Conservation (phyloP, 2,113 vertebrate genomes). For the Gnathonemus longibarbis region DNA sequence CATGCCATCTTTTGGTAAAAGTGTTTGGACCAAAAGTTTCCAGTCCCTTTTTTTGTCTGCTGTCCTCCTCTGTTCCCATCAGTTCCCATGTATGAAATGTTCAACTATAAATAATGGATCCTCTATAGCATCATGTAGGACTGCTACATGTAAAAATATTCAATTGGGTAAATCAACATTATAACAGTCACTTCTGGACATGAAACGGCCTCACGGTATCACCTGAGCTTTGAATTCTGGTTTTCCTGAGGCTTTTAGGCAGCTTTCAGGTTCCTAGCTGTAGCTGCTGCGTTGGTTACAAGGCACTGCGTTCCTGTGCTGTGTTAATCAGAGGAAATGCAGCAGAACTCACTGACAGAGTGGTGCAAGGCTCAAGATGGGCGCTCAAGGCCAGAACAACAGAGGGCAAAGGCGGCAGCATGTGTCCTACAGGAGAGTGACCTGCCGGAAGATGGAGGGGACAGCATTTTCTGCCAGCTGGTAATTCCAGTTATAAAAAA, state of each 20-base stretch:
- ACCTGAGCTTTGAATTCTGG: neutral
- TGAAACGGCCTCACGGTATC: neutral
- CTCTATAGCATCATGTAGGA: neutral
- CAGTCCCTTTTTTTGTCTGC: too few relatives aligned
- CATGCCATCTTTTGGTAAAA: too few relatives aligned
- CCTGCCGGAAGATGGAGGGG: slow-evolving; percentile 55
- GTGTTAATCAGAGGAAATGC: slow-evolving; percentile 66
- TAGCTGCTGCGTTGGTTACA: neutral
- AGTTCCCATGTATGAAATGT: too few relatives aligned
- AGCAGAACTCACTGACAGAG: slow-evolving; percentile 69
- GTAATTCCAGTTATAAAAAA: slow-evolving; percentile 49
- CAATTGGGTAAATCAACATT: neutral
- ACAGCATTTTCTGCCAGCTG: slow-evolving; percentile 60
- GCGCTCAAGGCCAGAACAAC: slow-evolving; percentile 43
- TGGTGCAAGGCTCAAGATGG: slow-evolving; percentile 70
- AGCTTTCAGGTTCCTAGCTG: neutral
- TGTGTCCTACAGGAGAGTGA: slow-evolving; percentile 52
- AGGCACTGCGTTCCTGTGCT: neutral
- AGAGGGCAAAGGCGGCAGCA: slow-evolving; percentile 46
- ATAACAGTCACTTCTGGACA: neutral
- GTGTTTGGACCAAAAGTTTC: too few relatives aligned
- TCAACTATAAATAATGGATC: too few relatives aligned
- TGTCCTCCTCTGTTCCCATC: neutral
- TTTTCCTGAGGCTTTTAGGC: neutral
- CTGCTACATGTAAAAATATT: neutral